phyloP scores from a whole-genome alignment of 1,140 invertebrate species.

The Atta cephalotes region DNA sequence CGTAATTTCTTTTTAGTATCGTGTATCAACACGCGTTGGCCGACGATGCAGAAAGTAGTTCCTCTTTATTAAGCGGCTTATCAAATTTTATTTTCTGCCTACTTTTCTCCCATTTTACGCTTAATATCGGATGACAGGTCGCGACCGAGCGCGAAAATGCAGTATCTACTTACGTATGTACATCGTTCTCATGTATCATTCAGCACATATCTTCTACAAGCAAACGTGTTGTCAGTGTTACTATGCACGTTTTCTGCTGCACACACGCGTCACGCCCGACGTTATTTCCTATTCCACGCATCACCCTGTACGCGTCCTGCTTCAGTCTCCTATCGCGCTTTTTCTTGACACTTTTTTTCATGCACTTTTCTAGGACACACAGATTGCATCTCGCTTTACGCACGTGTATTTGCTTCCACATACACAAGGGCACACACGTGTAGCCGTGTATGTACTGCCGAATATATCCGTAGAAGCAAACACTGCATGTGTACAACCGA shows the following conservation, averaged over 20 bases:
- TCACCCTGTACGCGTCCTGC: not conserved
- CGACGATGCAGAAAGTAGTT: constrained; percentile 34
- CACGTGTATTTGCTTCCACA: not conserved
- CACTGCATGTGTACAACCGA: not conserved
- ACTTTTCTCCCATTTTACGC: constrained; percentile 17
- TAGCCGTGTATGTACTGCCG: not conserved
- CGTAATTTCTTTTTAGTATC: not conserved
- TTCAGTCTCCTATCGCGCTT: constrained; percentile 14
- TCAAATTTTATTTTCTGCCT: constrained; percentile 57
- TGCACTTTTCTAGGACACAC: constrained; percentile 17
- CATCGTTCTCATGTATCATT: constrained; percentile 19
- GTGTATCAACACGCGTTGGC: not conserved
- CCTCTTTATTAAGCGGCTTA: constrained; percentile 64
- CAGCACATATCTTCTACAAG: not conserved
- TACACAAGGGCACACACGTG: not conserved
- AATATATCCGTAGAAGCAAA: constrained; percentile 23
- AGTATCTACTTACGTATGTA: not conserved
- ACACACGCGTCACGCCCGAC: not conserved
- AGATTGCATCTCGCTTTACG: constrained; percentile 27
- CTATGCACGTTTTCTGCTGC: not conserved
- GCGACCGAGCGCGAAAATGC: constrained; percentile 41
- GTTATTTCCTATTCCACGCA: constrained; percentile 47
- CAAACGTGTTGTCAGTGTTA: not conserved
- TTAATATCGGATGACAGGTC: constrained; percentile 36
- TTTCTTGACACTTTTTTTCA: constrained; percentile 1